phyloP scores from a whole-genome alignment of 2,888 invertebrate genomes.

The Agrochola lota region DNA sequence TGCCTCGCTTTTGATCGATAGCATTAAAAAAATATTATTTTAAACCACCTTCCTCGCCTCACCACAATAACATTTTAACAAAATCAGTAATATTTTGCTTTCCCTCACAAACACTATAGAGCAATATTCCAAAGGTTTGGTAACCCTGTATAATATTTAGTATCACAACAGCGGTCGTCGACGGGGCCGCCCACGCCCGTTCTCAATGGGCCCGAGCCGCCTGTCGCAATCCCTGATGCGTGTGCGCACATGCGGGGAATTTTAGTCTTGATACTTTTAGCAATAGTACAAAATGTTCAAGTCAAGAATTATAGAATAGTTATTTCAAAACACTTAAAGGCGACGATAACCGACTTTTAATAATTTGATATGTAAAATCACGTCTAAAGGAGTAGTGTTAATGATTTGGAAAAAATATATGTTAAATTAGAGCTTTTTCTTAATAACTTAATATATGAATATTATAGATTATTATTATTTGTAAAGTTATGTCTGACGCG shows the following conservation, averaged over 20 bases:
- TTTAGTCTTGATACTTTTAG: conserved; percentile 68
- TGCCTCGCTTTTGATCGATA: neutral
- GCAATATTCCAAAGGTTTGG: conserved; percentile 51
- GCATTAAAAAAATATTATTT: conserved; percentile 21
- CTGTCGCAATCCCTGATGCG: conserved; percentile 71
- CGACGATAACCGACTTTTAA: no score
- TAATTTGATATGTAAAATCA: no score
- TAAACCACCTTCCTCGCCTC: neutral
- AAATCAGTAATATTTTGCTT: conserved; percentile 42
- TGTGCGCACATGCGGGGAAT: conserved; percentile 49
- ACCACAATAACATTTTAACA: conserved; percentile 8
- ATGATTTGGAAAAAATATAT: no score
- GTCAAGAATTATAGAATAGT: no score
- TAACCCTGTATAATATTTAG: conserved; percentile 68
- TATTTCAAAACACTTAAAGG: no score
- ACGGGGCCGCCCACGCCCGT: conserved; percentile 70
- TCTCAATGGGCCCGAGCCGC: conserved; percentile 70
- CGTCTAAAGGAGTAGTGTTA: no score
- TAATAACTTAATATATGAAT: no score
- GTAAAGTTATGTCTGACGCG: no score
- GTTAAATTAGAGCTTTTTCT: no score
- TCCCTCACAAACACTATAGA: conserved; percentile 36
- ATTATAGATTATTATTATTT: no score
- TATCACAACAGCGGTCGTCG: conserved; percentile 67
- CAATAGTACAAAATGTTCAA: neutral